These are phyloP conservation scores for Rhincodon typus DNA, from an alignment of 2,797 vertebrate genomes.

Conservation along the genomic window DNA sequence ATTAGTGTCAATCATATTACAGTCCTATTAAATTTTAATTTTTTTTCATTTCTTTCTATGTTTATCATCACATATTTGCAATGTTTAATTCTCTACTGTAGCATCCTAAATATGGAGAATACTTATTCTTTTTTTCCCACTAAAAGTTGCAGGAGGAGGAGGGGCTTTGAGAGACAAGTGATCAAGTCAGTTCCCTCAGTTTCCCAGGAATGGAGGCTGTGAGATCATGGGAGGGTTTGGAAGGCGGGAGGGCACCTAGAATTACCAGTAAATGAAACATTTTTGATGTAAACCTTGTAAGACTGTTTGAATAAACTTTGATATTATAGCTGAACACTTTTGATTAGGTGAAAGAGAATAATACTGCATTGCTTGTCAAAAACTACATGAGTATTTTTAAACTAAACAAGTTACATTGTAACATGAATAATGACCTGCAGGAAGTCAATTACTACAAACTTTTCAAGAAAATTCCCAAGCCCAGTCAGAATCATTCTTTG, in stretches of 20 bases:
- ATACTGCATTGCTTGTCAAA: background rate
- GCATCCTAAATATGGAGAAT: background rate
- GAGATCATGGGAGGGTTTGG: no score
- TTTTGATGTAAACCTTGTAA: background rate
- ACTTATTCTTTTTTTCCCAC: background rate
- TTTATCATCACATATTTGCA: background rate
- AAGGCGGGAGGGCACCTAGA: background rate
- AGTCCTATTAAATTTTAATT: background rate
- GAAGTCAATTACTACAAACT: background rate
- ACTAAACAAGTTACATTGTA: background rate
- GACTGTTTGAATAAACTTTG: background rate
- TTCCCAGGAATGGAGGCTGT: background rate
- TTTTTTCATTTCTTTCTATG: background rate
- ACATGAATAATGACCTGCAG: background rate
- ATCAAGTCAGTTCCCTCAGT: background rate
- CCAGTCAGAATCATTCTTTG: background rate
- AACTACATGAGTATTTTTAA: background rate
- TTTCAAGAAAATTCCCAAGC: background rate
- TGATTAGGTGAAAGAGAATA: background rate
- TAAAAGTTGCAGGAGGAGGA: background rate
- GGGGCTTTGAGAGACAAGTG: background rate
- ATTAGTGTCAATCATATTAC: no score
- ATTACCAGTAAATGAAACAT: background rate
- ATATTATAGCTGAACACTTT: background rate
- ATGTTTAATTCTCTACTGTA: background rate